A percentile compares a stretch with the other conserved stretches of the same genome.
phyloP scores from a whole-genome alignment of 2,888 invertebrate genomes.

The Troilus luridus region DNA sequence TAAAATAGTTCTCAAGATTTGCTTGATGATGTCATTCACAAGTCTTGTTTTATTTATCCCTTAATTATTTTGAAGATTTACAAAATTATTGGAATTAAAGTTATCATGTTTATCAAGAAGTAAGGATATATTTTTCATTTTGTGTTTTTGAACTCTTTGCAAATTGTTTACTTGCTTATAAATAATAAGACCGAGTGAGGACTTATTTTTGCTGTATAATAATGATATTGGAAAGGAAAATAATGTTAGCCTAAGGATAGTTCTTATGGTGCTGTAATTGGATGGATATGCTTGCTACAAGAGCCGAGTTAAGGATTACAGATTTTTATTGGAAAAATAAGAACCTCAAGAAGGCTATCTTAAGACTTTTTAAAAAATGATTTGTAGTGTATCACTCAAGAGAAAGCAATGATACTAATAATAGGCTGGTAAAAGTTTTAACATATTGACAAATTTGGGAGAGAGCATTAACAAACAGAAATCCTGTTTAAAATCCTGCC shows the following conservation, averaged over 20 bases:
- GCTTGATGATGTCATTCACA: neutral
- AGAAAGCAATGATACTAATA: neutral
- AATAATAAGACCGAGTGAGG: neutral
- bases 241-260: too few relatives aligned
- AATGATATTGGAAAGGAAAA: neutral
- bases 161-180: neutral
- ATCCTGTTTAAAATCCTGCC: too few relatives aligned
- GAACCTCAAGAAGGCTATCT: neutral
- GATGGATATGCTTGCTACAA: neutral
- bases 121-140: neutral
- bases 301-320: neutral
- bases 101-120: neutral
- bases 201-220: neutral
- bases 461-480: too few relatives aligned
- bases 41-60: neutral
- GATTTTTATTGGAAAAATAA: neutral
- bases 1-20: neutral
- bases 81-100: neutral
- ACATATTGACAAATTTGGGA: neutral
- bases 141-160: neutral
- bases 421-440: neutral
- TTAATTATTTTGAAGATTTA: neutral
- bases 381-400: neutral
- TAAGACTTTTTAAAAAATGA: neutral
- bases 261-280: neutral